Base-by-base conservation (phyloP, 1,140 invertebrate genomes). In the Dinoponera quadriceps region DNA sequence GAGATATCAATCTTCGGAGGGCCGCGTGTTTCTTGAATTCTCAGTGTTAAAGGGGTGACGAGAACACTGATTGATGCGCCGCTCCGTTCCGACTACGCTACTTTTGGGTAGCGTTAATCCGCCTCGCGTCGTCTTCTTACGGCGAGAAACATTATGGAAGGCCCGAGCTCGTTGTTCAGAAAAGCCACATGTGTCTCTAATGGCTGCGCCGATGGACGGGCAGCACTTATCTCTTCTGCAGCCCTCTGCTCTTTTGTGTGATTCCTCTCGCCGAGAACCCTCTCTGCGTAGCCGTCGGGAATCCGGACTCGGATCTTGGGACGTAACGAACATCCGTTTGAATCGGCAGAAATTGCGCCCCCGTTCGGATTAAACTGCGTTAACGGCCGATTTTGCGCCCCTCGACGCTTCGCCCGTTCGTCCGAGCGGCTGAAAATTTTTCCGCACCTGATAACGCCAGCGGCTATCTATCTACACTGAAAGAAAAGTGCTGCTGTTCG, bases 151-250 rank as follows among this genome's bases (percentile, higher is more conserved):
- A 59, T 55, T 29, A 65, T 49, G 65, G 44, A 74, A 63, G 69
- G 38, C 33, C 27, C 38, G 66, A 29, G 59, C 25, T 77, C 62
- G 75, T 73, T 85, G 84, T 71, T 84, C 82, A 29, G 29, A 22
- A 63, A 85, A 84, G 65, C 85, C 82, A 81, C 86, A 82, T 83
- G 88, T 87, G 83, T 73, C 83, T 63, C 85, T 90, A 90, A 90
- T 89, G 85, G 83, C 73, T 55, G 60, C 69, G 72, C 38, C 29
- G 81, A 88, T 57, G 65, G 75, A 88, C 57, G 72, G 48, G 22
- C 69, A 68, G 63, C 78, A 83, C 87, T 88, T 88, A 83, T 90
- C 81, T 85, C 38, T 62, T 66, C 54, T 55, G 63, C 72, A 65
- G 62, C 68, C 60, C 71, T 88, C 82, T 84, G 71, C 62, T 85